Evolutionary conservation across 2,113 vertebrate species (phyloP), one percentile per base, ranked within the genome.

Genomic region (Cyanocitta stelleri): DNA sequence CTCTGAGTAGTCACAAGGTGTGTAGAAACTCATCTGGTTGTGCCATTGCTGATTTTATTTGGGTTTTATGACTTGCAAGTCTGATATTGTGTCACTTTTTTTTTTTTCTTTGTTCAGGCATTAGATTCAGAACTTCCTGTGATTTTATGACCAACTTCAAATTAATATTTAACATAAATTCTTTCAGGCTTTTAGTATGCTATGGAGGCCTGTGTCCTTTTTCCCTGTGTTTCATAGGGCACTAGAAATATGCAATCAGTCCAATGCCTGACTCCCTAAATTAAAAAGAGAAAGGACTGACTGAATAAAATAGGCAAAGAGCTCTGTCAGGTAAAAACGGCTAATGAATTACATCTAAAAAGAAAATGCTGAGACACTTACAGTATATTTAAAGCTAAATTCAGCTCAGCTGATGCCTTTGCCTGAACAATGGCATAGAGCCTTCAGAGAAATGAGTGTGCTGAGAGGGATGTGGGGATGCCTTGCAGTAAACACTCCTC

Each of bases 91-190:
- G 17, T 5, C 12, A 15, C 33, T 1, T 26, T 56, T 29, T 58
- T 66, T 33, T 35, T 55, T 71, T n/a, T 87, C 77, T 82, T 51
- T 82, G 13, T 44, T 83, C 82, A 74, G 24, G 48, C 6, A 32
- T 59, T 67, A 84, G 59, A 62, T 86, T 58, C 13, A 67, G 39
- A 30, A 52, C 49, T 33, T 93, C 43, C 51, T 13, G 5, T 46
- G 51, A 73, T 62, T 96, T 93, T 66, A 85, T 87, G 62, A 52
- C 16, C 52, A 66, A 33, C 21, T 85, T 93, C 33, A 83, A 43
- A 90, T 88, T 80, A 96, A 58, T 96, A 51, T 73, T 77, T 93
- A 83, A 83, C 54, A 49, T 24, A 63, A 67, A 51, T 59, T 13
- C 15, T 48, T 80, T 80, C 63, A 67, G 64, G 51, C 48, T 74